These are phyloP conservation scores for Labeo rohita DNA, from an alignment of 2,113 vertebrate genomes.

Conservation along the genomic window DNA sequence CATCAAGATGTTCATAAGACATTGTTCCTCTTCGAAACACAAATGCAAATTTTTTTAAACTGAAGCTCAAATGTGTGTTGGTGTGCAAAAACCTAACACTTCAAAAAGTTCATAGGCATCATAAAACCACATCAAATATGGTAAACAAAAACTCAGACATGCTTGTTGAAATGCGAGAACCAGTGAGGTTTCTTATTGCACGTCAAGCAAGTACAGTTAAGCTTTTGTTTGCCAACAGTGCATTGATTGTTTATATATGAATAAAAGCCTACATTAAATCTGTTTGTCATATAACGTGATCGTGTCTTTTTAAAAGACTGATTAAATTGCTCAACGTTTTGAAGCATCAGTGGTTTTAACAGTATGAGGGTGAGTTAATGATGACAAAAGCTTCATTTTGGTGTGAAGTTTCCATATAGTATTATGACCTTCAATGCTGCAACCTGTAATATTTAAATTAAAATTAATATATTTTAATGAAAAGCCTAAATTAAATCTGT, in stretches of 20 bases:
- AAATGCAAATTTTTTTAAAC: too few species aligned
- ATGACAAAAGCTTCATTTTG: too few species aligned
- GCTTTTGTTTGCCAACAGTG: background rate
- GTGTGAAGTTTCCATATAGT: too few species aligned
- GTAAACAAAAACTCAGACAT: background rate
- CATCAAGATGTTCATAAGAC: too few species aligned
- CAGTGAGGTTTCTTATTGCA: background rate
- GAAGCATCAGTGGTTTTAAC: too few species aligned
- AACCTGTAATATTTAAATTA: too few species aligned
- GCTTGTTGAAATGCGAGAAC: background rate
- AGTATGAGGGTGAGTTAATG: too few species aligned
- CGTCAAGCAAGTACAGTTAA: background rate
- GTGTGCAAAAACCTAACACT: background rate
- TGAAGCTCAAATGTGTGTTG: background rate
- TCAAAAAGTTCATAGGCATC: background rate
- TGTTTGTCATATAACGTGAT: background rate
- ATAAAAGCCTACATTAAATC: background rate
- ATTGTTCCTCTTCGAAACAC: too few species aligned
- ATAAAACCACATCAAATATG: background rate
- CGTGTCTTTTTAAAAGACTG: background rate
- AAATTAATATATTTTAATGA: too few species aligned
- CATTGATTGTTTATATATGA: background rate
- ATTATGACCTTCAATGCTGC: too few species aligned
- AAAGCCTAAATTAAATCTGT: too few species aligned
- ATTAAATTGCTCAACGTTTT: background rate